A percentile compares a stretch with the other conserved stretches of the same genome.
Conservation (phyloP, 2,797 vertebrate genomes). For the Iguana delicatissima region DNA sequence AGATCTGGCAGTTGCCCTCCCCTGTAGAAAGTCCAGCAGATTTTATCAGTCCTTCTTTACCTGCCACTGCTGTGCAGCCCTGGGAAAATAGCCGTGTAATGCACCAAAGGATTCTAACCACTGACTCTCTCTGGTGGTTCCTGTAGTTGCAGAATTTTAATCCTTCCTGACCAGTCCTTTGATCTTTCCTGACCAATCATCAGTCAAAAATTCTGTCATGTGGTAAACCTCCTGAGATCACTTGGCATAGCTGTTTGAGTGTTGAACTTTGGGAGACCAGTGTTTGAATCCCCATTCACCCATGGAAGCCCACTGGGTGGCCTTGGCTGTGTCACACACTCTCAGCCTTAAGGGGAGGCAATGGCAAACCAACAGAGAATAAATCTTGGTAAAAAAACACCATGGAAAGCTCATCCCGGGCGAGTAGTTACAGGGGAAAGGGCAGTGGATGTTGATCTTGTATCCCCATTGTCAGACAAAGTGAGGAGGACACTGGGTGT, state of each 20-base stretch:
- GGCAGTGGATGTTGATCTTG: not conserved
- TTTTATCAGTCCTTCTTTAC: not conserved
- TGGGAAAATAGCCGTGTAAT: too few species aligned
- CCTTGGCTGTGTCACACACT: too few species aligned
- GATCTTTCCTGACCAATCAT: not conserved
- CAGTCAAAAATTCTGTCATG: not conserved
- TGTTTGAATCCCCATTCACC: too few species aligned
- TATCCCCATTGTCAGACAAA: not conserved
- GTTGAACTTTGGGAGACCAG: too few species aligned
- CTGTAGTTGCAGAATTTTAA: not conserved
- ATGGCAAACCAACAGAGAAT: too few species aligned
- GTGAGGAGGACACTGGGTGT: conserved; percentile 9
- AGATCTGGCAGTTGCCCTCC: too few species aligned
- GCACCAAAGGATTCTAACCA: not conserved
- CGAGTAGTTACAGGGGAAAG: not conserved
- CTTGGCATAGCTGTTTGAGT: too few species aligned
- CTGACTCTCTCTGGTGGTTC: too few species aligned
- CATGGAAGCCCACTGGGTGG: too few species aligned
- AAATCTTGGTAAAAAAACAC: too few species aligned
- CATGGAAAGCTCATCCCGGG: not conserved
- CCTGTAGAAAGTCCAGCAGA: too few species aligned
- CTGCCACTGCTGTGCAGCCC: not conserved
- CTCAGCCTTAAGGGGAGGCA: too few species aligned
- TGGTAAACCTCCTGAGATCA: not conserved
- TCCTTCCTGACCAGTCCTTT: not conserved